Base-by-base conservation (phyloP, 2,888 invertebrate genomes). In the Petrolisthes manimaculis region DNA sequence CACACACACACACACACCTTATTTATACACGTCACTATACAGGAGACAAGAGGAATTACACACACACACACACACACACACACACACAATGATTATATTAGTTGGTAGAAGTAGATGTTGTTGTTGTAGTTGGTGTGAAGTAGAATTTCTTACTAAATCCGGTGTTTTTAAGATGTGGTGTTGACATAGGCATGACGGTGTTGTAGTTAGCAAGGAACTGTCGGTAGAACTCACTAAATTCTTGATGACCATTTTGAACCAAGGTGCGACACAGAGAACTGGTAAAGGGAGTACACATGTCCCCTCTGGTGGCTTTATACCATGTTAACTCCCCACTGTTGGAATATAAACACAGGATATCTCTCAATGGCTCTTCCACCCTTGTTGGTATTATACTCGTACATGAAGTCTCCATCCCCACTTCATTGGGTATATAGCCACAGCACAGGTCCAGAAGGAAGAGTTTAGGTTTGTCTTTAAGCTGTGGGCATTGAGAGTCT, bases 381-480 rank as follows among this genome's bases (percentile, higher is more conserved):
- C 67, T 61, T n/a, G n/a, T n/a, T n/a, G n/a, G n/a, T n/a, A n/a
- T n/a, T n/a, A n/a, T n/a, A n/a, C n/a, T n/a, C n/a, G n/a, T n/a
- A n/a, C n/a, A 37, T n/a, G n/a, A n/a, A 37, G 37, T 37, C 37
- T 37, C 37, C 37, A n/a, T n/a, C n/a, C 2, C 37, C 37, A 37
- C 37, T 37, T 2, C 37, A 37, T 2, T 37, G 37, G 37, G 18
- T 53, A 24, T 80, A n/a, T 9, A 18, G 54, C 80, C 54, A 9
- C n/a, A n/a, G 14, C 14, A 9, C 14, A 82, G 37, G 37, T 82
- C 69, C 14, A 82, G 67, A 14, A 82, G 9, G 37, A 82, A 82
- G 12, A 82, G 37, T 24, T 82, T 82, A 2, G 82, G 82, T 51
- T 82, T 82, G 67, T 82, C 51, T 37, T 51, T 55, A 2, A 82